Percentiles rank a stretch among this genome's conserved stretches.
phyloP scores from a whole-genome alignment of 2,888 invertebrate species.

The Tholera decimalis region DNA sequence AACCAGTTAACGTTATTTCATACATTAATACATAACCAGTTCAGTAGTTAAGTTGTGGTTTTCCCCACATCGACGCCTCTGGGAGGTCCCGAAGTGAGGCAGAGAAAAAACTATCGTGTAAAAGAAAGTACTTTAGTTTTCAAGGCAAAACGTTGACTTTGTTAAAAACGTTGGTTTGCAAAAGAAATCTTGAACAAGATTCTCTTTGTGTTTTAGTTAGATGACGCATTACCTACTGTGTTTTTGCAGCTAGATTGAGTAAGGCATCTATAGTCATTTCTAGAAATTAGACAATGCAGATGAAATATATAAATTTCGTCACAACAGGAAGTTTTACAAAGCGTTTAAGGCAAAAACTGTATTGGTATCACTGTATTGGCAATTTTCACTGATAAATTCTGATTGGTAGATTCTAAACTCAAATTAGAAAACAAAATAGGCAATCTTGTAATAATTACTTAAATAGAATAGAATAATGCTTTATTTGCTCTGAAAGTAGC shows the following conservation, averaged over 20 bases:
- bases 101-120: constrained; percentile 9
- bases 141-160: background rate
- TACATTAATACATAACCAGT: constrained; percentile 21
- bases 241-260: background rate
- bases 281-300: no score
- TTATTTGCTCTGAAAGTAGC: no score
- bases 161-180: background rate
- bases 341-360: no score
- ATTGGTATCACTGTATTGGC: no score
- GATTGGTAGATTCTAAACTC: no score
- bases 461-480: no score
- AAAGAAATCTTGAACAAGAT: constrained; percentile 8
- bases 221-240: background rate
- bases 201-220: background rate
- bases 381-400: no score
- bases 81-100: constrained; percentile 21
- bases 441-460: no score
- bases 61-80: constrained; percentile 20
- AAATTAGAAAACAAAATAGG: no score
- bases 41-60: constrained; percentile 27
- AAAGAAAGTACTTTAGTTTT: constrained; percentile 25
- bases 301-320: no score
- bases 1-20: constrained; percentile 19
- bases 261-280: no score
- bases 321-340: no score